Conservation (phyloP, 2,113 vertebrate species). For the Lonchura striata region DNA sequence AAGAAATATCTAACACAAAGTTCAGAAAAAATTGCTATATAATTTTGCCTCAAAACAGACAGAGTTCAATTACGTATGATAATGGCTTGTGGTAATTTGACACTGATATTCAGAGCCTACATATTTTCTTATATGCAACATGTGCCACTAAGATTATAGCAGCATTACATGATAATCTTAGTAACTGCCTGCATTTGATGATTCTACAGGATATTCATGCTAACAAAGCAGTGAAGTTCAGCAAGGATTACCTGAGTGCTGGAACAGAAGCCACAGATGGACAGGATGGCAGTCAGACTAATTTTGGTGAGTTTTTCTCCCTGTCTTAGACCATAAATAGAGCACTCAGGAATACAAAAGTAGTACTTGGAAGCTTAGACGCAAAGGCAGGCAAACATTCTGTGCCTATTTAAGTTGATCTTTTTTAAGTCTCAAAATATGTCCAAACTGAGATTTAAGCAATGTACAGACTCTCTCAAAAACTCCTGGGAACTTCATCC, state of each 20-base stretch:
- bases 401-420: background rate
- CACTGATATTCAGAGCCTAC: background rate
- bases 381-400: background rate
- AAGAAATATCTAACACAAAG: background rate
- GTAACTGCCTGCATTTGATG: constrained; percentile 4
- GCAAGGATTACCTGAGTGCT: constrained; percentile 45
- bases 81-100: background rate
- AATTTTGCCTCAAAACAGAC: background rate
- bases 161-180: background rate
- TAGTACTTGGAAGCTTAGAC: background rate
- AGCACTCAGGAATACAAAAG: background rate
- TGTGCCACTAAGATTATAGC: background rate
- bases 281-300: constrained; percentile 52
- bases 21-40: background rate
- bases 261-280: constrained; percentile 54
- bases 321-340: background rate
- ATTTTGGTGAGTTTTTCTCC: constrained; percentile 55
- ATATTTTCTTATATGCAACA: background rate
- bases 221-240: constrained; percentile 59
- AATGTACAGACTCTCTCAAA: background rate
- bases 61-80: background rate
- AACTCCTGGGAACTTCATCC: background rate
- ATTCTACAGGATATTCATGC: constrained; percentile 60
- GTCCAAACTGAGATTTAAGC: background rate
- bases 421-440: background rate